These are phyloP conservation scores for Microctenopoma lineatum DNA, from an alignment of 2,797 vertebrate species.

Conservation along the genomic window DNA sequence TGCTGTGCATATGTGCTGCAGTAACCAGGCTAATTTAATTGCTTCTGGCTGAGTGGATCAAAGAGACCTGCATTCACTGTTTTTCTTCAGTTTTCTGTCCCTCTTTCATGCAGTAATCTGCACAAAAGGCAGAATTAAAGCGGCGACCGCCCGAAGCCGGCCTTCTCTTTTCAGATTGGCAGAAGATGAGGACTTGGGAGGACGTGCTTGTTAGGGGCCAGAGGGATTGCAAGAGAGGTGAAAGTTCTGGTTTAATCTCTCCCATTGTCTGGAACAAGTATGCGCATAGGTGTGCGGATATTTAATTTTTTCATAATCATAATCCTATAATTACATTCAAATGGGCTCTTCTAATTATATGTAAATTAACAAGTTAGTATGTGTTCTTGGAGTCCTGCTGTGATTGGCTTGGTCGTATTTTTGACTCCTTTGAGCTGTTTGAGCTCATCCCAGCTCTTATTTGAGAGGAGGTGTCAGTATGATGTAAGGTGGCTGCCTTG, in stretches of 20 bases:
- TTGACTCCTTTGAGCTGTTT: slow-evolving; percentile 26
- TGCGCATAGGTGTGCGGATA: too few relatives aligned
- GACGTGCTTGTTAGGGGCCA: slow-evolving; percentile 51
- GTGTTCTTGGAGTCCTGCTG: not conserved
- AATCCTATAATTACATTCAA: not conserved
- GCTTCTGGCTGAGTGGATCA: slow-evolving; percentile 75
- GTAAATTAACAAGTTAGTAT: too few relatives aligned
- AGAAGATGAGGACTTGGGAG: slow-evolving; percentile 49
- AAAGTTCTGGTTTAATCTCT: slow-evolving; percentile 43
- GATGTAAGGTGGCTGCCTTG: slow-evolving; percentile 48
- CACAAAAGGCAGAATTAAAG: slow-evolving; percentile 70
- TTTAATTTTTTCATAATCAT: slow-evolving; percentile 1
- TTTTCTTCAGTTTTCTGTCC: slow-evolving; percentile 59
- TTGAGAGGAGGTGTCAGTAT: slow-evolving; percentile 37
- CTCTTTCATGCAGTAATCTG: slow-evolving; percentile 73
- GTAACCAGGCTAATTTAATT: slow-evolving; percentile 69
- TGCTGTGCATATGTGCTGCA: slow-evolving; percentile 60
- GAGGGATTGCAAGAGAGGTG: slow-evolving; percentile 50
- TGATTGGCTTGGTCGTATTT: slow-evolving; percentile 31
- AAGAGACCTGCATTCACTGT: slow-evolving; percentile 64
- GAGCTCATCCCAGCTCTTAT: slow-evolving; percentile 20
- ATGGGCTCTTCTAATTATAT: not conserved
- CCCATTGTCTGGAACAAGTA: slow-evolving; percentile 16
- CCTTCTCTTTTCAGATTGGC: slow-evolving; percentile 56
- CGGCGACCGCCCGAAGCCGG: slow-evolving; percentile 46